These are phyloP conservation scores for Leptogaster cylindrica DNA, from an alignment of 2,888 invertebrate species.

Conservation along the genomic window DNA sequence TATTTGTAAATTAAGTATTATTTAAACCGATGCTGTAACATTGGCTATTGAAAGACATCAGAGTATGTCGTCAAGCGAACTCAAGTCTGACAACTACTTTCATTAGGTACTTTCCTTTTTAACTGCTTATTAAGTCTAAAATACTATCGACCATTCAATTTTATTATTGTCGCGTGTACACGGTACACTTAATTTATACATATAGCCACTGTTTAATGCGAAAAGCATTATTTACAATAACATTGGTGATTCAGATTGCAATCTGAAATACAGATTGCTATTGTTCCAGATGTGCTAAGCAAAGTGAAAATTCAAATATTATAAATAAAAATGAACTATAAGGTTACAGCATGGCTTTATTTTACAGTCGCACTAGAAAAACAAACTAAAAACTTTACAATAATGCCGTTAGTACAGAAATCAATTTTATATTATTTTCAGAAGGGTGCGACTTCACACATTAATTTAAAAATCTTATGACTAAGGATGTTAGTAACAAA, in stretches of 20 bases:
- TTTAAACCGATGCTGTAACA: constrained; percentile 31
- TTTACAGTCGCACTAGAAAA: not conserved
- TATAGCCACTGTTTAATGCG: not conserved
- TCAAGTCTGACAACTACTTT: too few species aligned
- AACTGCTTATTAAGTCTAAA: too few species aligned
- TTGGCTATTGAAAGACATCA: not conserved
- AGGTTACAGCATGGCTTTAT: constrained; percentile 32
- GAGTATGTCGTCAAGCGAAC: too few species aligned
- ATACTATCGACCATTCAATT: too few species aligned
- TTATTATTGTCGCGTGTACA: too few species aligned
- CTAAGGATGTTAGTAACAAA: constrained; percentile 11
- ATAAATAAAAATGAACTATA: not conserved
- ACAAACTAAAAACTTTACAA: too few species aligned
- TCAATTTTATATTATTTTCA: constrained; percentile 13
- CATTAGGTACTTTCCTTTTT: too few species aligned
- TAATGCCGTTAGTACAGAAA: not conserved
- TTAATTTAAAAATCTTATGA: not conserved
- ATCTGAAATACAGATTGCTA: not conserved
- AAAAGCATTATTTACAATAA: not conserved
- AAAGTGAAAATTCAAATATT: not conserved
- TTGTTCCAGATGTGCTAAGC: not conserved
- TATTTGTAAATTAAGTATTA: constrained; percentile 1
- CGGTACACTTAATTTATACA: too few species aligned
- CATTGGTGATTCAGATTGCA: not conserved
- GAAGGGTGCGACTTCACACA: constrained; percentile 22